Evolutionary conservation across 2,888 invertebrate genomes (phyloP).

Genomic region (Coelinius sp.): DNA sequence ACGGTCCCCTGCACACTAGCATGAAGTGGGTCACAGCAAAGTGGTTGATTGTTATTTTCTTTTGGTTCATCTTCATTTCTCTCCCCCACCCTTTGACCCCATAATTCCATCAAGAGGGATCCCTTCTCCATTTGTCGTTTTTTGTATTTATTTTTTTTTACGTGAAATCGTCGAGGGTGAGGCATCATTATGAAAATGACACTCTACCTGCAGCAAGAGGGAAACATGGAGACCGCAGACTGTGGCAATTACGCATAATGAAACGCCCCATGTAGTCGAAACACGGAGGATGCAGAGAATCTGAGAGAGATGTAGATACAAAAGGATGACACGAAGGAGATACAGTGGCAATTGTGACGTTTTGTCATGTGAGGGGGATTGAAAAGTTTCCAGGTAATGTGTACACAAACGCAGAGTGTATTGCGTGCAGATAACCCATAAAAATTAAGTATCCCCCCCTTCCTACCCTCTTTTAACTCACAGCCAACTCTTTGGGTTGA

Average conservation of each 20-base stretch:
- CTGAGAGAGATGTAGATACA: slow-evolving; percentile 29
- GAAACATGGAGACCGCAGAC: slow-evolving; percentile 62
- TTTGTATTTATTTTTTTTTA: slow-evolving; percentile 6
- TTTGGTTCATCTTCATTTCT: slow-evolving; percentile 33
- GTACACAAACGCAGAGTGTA: slow-evolving; percentile 42
- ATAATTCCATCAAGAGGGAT: slow-evolving; percentile 5
- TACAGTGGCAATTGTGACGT: slow-evolving; percentile 33
- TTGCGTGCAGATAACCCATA: slow-evolving; percentile 63
- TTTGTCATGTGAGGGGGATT: slow-evolving; percentile 18
- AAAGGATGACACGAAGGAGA: slow-evolving; percentile 32
- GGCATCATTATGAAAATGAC: slow-evolving; percentile 70
- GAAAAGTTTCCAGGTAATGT: slow-evolving; percentile 34
- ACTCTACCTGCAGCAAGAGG: slow-evolving; percentile 55
- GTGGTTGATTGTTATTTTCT: slow-evolving; percentile 58
- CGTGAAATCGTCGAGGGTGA: slow-evolving; percentile 39
- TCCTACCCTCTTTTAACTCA: slow-evolving; percentile 25
- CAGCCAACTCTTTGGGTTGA: slow-evolving; percentile 41
- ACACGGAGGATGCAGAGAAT: slow-evolving; percentile 42
- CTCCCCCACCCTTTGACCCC: slow-evolving; percentile 27
- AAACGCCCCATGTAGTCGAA: slow-evolving; percentile 64
- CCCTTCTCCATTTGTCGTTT: neutral
- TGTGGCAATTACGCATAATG: slow-evolving; percentile 69
- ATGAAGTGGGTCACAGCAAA: slow-evolving; percentile 64
- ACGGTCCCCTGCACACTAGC: slow-evolving; percentile 38
- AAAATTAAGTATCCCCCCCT: slow-evolving; percentile 46